phyloP scores from a whole-genome alignment of 2,113 vertebrate genomes.

The Salvator merianae region DNA sequence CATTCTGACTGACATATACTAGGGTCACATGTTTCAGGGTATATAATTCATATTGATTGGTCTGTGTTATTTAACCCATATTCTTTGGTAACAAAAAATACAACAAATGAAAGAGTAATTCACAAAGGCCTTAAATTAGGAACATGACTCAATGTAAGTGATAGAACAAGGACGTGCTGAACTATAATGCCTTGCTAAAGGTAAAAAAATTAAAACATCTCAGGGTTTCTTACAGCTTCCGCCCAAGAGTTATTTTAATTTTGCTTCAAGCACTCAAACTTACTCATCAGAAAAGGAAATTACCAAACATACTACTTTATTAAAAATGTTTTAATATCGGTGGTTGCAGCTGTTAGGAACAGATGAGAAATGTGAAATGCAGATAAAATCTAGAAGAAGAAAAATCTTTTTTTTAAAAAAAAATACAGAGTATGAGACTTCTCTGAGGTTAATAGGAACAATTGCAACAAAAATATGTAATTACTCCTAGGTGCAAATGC shows the following conservation, averaged over 20 bases:
- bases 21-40: not conserved
- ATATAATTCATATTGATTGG: not conserved
- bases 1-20: not conserved
- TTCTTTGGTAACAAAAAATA: not conserved
- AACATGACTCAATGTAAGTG: not conserved
- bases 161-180: not conserved
- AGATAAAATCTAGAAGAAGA: not conserved
- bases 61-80: not conserved
- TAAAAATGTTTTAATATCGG: conserved; percentile 42
- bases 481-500: not conserved
- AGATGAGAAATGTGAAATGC: conserved; percentile 45
- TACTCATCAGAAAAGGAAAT: not conserved
- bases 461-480: not conserved
- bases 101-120: not conserved
- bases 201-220: not conserved
- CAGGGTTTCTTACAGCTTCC: not conserved
- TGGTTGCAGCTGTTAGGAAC: conserved; percentile 47
- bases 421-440: not conserved
- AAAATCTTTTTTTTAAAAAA: too few species aligned
- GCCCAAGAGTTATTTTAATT: not conserved
- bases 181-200: not conserved
- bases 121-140: not conserved
- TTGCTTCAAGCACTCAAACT: not conserved
- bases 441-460: not conserved
- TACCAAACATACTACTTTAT: conserved; percentile 15